Percentiles rank a stretch among this genome's conserved stretches.
Evolutionary conservation across 2,888 invertebrate species (phyloP).

Genomic region (Onthophagus sagittarius): DNA sequence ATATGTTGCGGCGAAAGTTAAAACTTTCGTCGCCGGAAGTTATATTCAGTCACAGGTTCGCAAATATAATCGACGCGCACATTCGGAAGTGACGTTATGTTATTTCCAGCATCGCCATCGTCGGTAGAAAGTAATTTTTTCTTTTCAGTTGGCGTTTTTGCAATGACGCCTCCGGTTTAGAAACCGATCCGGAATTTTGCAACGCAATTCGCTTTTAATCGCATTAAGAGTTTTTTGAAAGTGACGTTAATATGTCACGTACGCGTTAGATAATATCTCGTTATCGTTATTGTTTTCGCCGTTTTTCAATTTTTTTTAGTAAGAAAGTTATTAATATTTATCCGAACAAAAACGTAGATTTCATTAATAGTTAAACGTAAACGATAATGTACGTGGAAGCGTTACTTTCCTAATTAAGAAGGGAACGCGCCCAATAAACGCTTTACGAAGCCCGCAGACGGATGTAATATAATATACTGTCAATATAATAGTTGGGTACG

Average conservation of each 20-base stretch:
- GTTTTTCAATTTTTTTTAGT: not conserved
- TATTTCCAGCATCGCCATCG: not conserved
- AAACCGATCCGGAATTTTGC: not conserved
- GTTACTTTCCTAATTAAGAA: constrained; percentile 7
- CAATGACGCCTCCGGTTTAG: not conserved
- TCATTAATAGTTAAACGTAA: not conserved
- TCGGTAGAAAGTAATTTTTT: not conserved
- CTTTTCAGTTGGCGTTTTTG: not conserved
- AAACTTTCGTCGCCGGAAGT: not conserved
- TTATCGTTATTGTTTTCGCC: not conserved
- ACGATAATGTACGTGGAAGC: not conserved
- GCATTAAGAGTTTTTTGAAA: not conserved
- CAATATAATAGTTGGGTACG: constrained; percentile 28
- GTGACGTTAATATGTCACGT: not conserved
- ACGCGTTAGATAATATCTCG: not conserved
- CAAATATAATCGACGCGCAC: not conserved
- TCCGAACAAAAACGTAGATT: not conserved
- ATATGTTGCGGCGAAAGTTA: not conserved
- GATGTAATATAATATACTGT: constrained; percentile 31
- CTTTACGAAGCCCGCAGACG: constrained; percentile 18
- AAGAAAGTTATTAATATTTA: not conserved
- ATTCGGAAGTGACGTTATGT: not conserved
- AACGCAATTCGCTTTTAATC: not conserved
- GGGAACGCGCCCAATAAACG: not conserved
- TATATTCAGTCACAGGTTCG: not conserved